Evolutionary conservation across 2,113 vertebrate species (phyloP), one percentile per base, ranked within the genome.

Genomic region (Proteles cristata): DNA sequence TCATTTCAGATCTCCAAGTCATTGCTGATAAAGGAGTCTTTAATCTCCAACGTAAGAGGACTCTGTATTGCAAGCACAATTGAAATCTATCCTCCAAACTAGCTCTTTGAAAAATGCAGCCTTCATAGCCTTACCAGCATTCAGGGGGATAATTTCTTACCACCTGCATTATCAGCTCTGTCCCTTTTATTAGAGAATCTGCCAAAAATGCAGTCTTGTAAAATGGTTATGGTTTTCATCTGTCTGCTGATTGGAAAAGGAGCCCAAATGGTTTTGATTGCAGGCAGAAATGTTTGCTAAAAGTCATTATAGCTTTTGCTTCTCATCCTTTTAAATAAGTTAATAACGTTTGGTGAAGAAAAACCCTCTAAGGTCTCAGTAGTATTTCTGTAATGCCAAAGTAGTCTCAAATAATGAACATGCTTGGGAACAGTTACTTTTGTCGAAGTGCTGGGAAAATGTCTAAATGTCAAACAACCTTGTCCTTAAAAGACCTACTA

Each of bases 41-140:
- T 96, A 96, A 94, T 90, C 48, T 94, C 55, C 33, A 96, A 76
- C 23, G 43, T 58, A 90, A 21, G 45, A 88, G 73, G 95, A 74
- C 15, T 92, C 31, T 79, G 23, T 95, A 92, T 90, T 3, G 5
- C 48, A 90, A 94, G 33, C 15, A 73, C 61, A 95, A 92, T 58
- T 86, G 90, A 97, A 96, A 84, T 96, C 39, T 96, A 96, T 89
- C 92, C 80, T 76, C 73, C 39, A 88, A 92, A 93, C 61, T 69
- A 21, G 58, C 10, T 81, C 43, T 93, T 96, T 94, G 48, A 86
- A 96, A 96, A 96, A 97, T 71, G 65, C 35, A 93, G 79, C 69
- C 65, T 96, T 90, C 55, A 95, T 92, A 96, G 84, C 39, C 63
- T 97, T 94, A 68, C 45, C 43, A 90, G n/a, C 21, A 95, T 69